Conservation (phyloP, 1,140 invertebrate species). For the Psix sp. region DNA sequence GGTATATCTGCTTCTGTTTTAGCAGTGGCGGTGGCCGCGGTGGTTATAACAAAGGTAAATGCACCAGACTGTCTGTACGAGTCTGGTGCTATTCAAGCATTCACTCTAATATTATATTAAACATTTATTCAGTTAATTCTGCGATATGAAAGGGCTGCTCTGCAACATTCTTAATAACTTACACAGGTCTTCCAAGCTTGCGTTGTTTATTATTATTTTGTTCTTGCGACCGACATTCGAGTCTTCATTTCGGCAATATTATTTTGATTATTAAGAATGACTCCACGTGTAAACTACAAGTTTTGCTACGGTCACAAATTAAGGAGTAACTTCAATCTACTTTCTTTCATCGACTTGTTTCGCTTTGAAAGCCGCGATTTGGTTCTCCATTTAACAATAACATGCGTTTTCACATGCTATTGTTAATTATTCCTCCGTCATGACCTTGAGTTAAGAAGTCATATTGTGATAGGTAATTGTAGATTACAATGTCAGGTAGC, state of each 20-base stretch:
- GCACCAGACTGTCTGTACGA: slow-evolving; percentile 81
- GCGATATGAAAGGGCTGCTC: slow-evolving; percentile 76
- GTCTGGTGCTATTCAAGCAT: slow-evolving; percentile 82
- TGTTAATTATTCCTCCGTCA: too few relatives aligned
- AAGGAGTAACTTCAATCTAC: too few relatives aligned
- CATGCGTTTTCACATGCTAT: too few relatives aligned
- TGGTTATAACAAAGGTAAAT: slow-evolving; percentile 93
- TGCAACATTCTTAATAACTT: slow-evolving; percentile 59
- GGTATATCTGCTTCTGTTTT: slow-evolving; percentile 84
- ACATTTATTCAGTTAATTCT: slow-evolving; percentile 75
- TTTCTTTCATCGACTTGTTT: too few relatives aligned
- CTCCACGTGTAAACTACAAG: too few relatives aligned
- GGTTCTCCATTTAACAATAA: too few relatives aligned
- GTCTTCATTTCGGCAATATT: too few relatives aligned
- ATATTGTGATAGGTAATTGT: slow-evolving; percentile 33
- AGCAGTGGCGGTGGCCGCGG: slow-evolving; percentile 89
- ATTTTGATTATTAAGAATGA: too few relatives aligned
- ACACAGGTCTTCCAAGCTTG: too few relatives aligned
- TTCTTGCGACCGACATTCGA: not conserved
- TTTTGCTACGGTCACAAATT: too few relatives aligned
- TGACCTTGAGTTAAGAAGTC: too few relatives aligned
- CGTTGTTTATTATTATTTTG: not conserved
- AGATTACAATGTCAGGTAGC: slow-evolving; percentile 66
- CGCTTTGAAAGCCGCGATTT: too few relatives aligned
- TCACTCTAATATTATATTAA: slow-evolving; percentile 82